Evolutionary conservation across 2,797 vertebrate species (phyloP).

Genomic region (Neosilurus mollespiculum): DNA sequence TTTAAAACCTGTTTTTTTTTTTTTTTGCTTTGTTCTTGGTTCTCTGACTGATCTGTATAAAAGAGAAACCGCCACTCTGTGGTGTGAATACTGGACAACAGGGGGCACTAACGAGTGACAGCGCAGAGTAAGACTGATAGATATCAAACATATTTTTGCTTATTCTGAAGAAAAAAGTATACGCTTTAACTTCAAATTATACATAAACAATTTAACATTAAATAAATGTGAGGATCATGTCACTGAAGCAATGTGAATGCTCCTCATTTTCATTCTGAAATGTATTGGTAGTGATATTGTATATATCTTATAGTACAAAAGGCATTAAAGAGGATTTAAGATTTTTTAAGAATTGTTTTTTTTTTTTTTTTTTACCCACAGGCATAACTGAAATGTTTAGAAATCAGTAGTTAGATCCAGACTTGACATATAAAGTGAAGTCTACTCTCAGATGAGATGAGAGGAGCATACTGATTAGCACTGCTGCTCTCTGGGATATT

Average conservation of each 20-base stretch:
- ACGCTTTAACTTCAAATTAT: not conserved
- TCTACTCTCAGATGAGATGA: slow-evolving; percentile 16
- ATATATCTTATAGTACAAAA: not conserved
- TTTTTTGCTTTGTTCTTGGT: not conserved
- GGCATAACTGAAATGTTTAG: not conserved
- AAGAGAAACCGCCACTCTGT: slow-evolving; percentile 15
- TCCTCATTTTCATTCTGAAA: not conserved
- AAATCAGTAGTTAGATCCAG: slow-evolving; percentile 25
- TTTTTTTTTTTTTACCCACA: not conserved
- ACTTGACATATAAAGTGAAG: slow-evolving; percentile 23
- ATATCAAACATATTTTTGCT: not conserved
- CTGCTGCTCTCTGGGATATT: slow-evolving; percentile 43
- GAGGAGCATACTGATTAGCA: slow-evolving; percentile 53
- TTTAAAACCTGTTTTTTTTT: not conserved
- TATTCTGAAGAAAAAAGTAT: not conserved
- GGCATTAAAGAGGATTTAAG: not conserved
- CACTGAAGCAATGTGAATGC: not conserved
- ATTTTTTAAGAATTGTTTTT: not conserved
- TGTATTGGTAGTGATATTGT: not conserved
- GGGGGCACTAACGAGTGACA: slow-evolving; percentile 33
- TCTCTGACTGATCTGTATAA: slow-evolving; percentile 28
- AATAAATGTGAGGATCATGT: not conserved
- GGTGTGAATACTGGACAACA: slow-evolving; percentile 34
- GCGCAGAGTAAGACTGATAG: not conserved
- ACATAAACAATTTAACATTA: no score